Conservation (phyloP, 2,888 invertebrate species). For the Embidobia sp. region DNA sequence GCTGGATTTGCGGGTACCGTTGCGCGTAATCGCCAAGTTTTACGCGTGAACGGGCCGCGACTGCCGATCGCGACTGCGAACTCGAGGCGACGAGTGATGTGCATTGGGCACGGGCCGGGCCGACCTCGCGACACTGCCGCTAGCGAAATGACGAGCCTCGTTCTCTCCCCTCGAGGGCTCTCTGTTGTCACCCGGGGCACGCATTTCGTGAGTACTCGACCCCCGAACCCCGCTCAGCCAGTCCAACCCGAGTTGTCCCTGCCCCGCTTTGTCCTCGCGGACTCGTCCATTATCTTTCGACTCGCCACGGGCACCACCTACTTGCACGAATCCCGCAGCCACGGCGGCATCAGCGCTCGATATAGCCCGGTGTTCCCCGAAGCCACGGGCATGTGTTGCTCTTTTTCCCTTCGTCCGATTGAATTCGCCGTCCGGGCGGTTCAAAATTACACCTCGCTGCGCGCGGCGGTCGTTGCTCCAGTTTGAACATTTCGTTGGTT, state of each 20-base stretch:
- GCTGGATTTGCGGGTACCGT: conserved; percentile 76
- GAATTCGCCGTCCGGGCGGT: no score
- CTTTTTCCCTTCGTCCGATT: no score
- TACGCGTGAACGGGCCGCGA: conserved; percentile 70
- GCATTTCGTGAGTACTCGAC: conserved; percentile 72
- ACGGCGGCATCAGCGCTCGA: no score
- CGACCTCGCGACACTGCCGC: conserved; percentile 10
- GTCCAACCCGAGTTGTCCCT: neutral
- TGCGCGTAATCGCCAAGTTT: conserved; percentile 74
- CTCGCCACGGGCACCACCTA: no score
- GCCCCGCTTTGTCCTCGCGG: neutral
- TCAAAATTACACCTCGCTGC: no score
- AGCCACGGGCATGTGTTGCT: no score
- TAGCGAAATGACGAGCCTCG: conserved; percentile 70
- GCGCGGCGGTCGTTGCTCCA: no score
- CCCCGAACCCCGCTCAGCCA: neutral
- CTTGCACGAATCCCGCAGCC: no score
- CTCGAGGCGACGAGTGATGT: conserved; percentile 60
- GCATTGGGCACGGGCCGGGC: conserved; percentile 1
- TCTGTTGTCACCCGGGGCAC: conserved; percentile 71
- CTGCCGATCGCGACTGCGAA: neutral
- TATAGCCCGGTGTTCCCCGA: no score
- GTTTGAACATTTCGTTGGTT: no score
- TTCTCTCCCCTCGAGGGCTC: conserved; percentile 70
- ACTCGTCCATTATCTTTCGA: conserved; percentile 10